These are phyloP conservation scores for Silurus glanis DNA, from an alignment of 2,113 vertebrate species.

Conservation along the genomic window DNA sequence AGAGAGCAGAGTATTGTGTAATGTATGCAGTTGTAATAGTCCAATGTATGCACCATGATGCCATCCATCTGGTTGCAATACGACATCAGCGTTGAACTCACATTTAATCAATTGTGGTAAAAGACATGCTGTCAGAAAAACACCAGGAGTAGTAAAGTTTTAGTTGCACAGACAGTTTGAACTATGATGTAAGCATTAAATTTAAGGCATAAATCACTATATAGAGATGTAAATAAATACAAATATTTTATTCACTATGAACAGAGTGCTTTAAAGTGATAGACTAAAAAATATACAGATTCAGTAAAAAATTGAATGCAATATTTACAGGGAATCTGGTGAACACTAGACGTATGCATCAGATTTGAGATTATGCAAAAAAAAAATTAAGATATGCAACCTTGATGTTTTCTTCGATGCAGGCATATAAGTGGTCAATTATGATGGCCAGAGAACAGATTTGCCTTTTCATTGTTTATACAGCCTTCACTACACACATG, in stretches of 20 bases:
- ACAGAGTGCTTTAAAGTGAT: neutral
- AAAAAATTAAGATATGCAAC: neutral
- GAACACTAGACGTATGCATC: neutral
- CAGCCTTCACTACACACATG: no score
- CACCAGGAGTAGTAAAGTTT: slow-evolving; percentile 1
- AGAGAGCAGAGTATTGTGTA: slow-evolving; percentile 9
- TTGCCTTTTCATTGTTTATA: no score
- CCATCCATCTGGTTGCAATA: slow-evolving; percentile 16
- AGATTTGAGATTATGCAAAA: neutral
- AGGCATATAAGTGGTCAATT: neutral
- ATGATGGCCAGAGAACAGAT: neutral
- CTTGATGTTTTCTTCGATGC: neutral
- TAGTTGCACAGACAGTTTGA: neutral
- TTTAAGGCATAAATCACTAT: neutral
- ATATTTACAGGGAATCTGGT: neutral
- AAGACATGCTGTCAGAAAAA: slow-evolving; percentile 4
- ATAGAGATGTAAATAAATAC: neutral
- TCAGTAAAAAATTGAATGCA: neutral
- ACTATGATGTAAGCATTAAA: neutral
- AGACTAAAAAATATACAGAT: neutral
- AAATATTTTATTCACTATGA: neutral
- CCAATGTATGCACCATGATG: neutral
- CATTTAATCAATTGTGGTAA: neutral
- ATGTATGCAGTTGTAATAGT: slow-evolving; percentile 22
- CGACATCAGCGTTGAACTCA: neutral